Evolutionary conservation across 2,113 vertebrate genomes (phyloP), one percentile per base, ranked within the genome.

Genomic region (Notiomystis cincta): DNA sequence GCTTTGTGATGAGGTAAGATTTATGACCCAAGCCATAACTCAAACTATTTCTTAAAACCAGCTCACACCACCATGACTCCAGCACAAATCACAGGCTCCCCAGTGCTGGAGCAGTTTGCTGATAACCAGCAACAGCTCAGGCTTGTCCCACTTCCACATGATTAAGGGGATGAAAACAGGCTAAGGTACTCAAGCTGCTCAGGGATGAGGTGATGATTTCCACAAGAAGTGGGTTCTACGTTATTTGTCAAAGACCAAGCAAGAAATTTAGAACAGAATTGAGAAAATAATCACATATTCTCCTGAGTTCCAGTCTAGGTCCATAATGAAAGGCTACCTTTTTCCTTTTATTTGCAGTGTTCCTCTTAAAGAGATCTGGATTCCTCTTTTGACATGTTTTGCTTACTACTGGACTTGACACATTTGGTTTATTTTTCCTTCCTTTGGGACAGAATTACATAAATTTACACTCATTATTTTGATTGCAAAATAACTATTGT

Each of bases 81-180:
- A 62, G 42, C 3, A 7, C 47, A 75, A 61, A 88, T 18, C 38
- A 50, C 3, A 2, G 31, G 16, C 28, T 70, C 27, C 8, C 6
- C 65, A 62, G 2, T 11, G 6, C 50, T n/a, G 44, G 60, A 9
- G 15, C 5, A 38, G 48, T 42, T 13, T 37, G 28, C 24, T 40
- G 50, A 6, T 21, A 87, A 48, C 19, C 23, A 53, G 37, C 17
- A 79, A 31, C 51, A 66, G 20, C 31, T 82, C 79, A 76, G 51
- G 31, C 28, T 24, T 60, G 44, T 44, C n/a, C 48, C 37, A 44
- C 15, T 76, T 60, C 15, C 58, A 60, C 2, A 1, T 0, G 1
- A 33, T 20, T 20, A 57, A 66, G 1, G 31, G 31, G 24, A 71
- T n/a, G 8, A 76, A 70, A 78, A 79, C 38, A 70, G 42, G 16